Percentiles rank a stretch among this genome's conserved stretches.
Evolutionary conservation across 2,797 vertebrate genomes (phyloP).

Genomic region (Kryptopterus vitreolus): DNA sequence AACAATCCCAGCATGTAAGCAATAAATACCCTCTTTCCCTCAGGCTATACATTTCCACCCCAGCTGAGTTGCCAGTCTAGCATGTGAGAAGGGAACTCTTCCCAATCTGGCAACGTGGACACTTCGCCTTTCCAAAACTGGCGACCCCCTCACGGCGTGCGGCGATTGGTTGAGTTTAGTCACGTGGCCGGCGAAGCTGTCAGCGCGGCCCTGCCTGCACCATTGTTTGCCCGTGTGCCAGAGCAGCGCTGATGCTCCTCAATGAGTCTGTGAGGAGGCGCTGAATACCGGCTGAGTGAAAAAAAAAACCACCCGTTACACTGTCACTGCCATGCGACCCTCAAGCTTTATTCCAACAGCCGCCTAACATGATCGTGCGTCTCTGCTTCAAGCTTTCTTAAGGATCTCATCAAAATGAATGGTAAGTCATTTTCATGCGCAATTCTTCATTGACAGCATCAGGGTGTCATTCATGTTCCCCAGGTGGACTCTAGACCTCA

Average conservation of each 20-base stretch:
- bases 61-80: constrained; percentile 1
- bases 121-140: neutral
- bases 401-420: constrained; percentile 63
- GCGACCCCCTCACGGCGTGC: constrained; percentile 25
- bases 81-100: too few species aligned
- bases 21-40: neutral
- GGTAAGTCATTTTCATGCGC: constrained; percentile 65
- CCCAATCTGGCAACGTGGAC: constrained; percentile 27
- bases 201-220: constrained; percentile 70
- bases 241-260: constrained; percentile 61
- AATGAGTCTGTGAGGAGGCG: constrained; percentile 56
- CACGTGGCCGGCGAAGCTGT: constrained; percentile 73
- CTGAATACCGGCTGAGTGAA: constrained; percentile 61
- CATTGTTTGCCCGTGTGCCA: constrained; percentile 78
- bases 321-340: constrained; percentile 15
- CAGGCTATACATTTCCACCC: neutral
- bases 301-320: neutral
- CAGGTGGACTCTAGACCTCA: neutral
- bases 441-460: constrained; percentile 37
- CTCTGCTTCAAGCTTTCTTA: constrained; percentile 49
- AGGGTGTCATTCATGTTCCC: neutral
- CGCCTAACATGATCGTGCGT: constrained; percentile 2
- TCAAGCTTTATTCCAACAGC: neutral
- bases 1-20: neutral
- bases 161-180: constrained; percentile 70